Evolutionary conservation across 2,113 vertebrate species (phyloP).

Genomic region (Danio rerio): GRCz12tu NC_133199.1:4510501-4511000

Average conservation of each 20-base stretch:
- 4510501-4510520: no score
- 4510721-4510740: constrained; percentile 76
- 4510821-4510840: background rate
- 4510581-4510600: constrained; percentile 63
- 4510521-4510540: background rate
- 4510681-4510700: constrained; percentile 82
- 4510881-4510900: background rate
- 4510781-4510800: constrained; percentile 49
- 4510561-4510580: constrained; percentile 47
- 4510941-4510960: constrained; percentile 11
- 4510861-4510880: background rate
- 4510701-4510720: constrained; percentile 68
- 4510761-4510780: constrained; percentile 64
- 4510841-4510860: background rate
- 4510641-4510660: constrained; percentile 79
- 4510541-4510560: constrained; percentile 29
- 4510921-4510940: constrained; percentile 29
- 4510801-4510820: background rate
- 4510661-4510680: constrained; percentile 76
- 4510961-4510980: constrained; percentile 26
- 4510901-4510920: constrained; percentile 23
- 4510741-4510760: constrained; percentile 73
- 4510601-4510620: constrained; percentile 72
- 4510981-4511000: constrained; percentile 23
- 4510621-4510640: constrained; percentile 77